A percentile compares a stretch with the other conserved stretches of the same genome.
Evolutionary conservation across 1,140 invertebrate genomes (phyloP).

Genomic region (Monochamus saltuarius): DNA sequence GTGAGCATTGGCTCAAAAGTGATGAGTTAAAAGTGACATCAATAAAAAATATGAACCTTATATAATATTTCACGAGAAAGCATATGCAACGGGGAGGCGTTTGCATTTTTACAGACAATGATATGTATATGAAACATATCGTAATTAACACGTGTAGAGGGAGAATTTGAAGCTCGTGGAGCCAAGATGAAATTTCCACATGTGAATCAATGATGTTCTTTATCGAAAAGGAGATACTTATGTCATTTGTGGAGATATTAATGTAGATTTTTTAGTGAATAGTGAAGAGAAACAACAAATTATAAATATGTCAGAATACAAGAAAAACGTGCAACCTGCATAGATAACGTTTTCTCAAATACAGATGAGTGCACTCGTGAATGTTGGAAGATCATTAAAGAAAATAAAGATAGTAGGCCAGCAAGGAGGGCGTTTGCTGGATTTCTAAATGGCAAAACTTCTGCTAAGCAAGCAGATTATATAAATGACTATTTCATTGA

Average conservation of each 20-base stretch:
- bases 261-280: slow-evolving; percentile 9
- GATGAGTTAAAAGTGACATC: slow-evolving; percentile 6
- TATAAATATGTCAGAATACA: slow-evolving; percentile 4
- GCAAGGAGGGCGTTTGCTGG: too few relatives aligned
- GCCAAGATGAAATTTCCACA: not conserved
- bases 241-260: slow-evolving; percentile 10
- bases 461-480: too few relatives aligned
- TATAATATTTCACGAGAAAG: slow-evolving; percentile 9
- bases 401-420: too few relatives aligned
- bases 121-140: slow-evolving; percentile 1
- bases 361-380: slow-evolving; percentile 9
- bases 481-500: too few relatives aligned
- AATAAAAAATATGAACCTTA: slow-evolving; percentile 10
- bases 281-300: slow-evolving; percentile 10
- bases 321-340: slow-evolving; percentile 7
- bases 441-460: too few relatives aligned
- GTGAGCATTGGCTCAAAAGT: slow-evolving; percentile 1
- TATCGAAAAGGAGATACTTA: slow-evolving; percentile 2
- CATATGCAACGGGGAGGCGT: not conserved
- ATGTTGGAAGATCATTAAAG: too few relatives aligned
- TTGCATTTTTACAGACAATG: slow-evolving; percentile 2
- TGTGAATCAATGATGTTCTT: not conserved
- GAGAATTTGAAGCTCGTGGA: slow-evolving; percentile 5
- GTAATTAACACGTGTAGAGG: slow-evolving; percentile 10
- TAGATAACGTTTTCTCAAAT: slow-evolving; percentile 10